Evolutionary conservation across 1,140 invertebrate genomes (phyloP).

Genomic region (Euborellia annulipes): DNA sequence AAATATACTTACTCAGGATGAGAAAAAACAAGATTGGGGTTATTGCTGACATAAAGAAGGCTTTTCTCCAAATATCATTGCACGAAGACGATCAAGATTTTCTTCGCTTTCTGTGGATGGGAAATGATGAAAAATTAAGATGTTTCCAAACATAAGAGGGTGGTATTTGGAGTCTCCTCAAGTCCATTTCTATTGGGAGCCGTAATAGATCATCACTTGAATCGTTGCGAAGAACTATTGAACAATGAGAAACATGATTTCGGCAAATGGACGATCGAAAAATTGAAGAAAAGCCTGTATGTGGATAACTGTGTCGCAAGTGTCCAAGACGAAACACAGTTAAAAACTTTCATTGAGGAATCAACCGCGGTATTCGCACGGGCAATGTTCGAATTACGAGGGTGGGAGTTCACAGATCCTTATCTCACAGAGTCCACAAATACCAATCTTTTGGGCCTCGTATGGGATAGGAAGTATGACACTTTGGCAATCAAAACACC

Average conservation of each 20-base stretch:
- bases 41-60: conserved; percentile 26
- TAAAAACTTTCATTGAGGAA: conserved; percentile 11
- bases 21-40: conserved; percentile 21
- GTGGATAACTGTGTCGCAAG: conserved; percentile 19
- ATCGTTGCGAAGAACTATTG: no score
- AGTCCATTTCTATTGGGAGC: conserved; percentile 12
- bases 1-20: conserved; percentile 23
- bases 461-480: conserved; percentile 15
- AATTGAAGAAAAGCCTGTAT: conserved; percentile 14
- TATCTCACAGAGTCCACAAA: neutral
- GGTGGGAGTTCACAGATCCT: conserved; percentile 16
- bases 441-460: conserved; percentile 14
- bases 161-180: conserved; percentile 12
- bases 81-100: conserved; percentile 18
- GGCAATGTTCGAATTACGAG: conserved; percentile 19
- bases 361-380: conserved; percentile 12
- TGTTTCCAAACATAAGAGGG: conserved; percentile 19
- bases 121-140: conserved; percentile 10
- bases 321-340: conserved; percentile 12
- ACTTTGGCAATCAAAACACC: conserved; percentile 8
- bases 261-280: conserved; percentile 9
- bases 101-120: conserved; percentile 23
- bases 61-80: conserved; percentile 25
- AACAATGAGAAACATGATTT: conserved; percentile 1
- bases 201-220: conserved; percentile 5